phyloP scores from a whole-genome alignment of 2,113 vertebrate genomes.

The Martes martes region DNA sequence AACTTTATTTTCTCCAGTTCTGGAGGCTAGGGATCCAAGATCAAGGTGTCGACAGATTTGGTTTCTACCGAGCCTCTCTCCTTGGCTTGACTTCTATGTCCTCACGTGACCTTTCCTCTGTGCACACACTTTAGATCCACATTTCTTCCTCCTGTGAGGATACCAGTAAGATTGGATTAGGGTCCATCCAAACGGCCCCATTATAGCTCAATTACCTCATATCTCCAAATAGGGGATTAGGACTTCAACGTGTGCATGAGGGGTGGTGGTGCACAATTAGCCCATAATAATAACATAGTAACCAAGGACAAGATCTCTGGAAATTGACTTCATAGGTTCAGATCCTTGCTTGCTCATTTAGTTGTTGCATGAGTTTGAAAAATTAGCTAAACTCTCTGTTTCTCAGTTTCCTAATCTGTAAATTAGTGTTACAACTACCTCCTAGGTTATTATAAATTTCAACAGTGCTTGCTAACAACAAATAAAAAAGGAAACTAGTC shows the following conservation, averaged over 20 bases:
- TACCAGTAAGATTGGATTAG: not conserved
- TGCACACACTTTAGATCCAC: accelerated
- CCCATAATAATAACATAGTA: not conserved
- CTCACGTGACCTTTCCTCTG: not conserved
- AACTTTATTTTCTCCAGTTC: not conserved
- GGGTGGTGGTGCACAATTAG: accelerated
- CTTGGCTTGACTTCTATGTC: not conserved
- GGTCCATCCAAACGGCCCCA: too few relatives aligned
- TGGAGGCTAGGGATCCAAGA: not conserved
- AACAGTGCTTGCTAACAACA: not conserved
- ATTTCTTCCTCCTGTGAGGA: not conserved
- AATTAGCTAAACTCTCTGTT: not conserved
- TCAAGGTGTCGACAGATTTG: not conserved
- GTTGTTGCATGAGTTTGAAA: not conserved
- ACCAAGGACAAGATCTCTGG: not conserved
- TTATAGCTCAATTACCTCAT: not conserved
- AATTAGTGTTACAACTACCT: not conserved
- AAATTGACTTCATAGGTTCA: not conserved
- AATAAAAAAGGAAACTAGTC: not conserved
- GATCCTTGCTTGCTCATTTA: not conserved
- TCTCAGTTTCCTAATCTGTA: not conserved
- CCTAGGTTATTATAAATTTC: not conserved
- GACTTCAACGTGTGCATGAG: too few relatives aligned
- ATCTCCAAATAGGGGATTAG: not conserved
- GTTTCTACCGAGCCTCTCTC: not conserved